Evolutionary conservation across 2,888 invertebrate species (phyloP), one percentile per base, ranked within the genome.

Genomic region (Melanargia galathea): DNA sequence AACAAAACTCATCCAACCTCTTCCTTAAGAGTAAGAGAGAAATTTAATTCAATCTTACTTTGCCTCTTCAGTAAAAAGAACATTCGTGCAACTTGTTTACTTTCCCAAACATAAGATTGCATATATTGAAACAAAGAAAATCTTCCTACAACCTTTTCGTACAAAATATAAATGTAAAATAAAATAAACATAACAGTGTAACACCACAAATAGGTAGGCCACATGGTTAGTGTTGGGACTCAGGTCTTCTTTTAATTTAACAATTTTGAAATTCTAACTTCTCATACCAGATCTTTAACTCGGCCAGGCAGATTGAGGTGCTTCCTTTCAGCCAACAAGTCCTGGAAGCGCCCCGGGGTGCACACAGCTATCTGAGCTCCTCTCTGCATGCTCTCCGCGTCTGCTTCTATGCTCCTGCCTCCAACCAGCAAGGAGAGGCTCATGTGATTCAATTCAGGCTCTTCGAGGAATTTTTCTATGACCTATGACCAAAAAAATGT

Each of bases 311-410:
- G 84, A 77, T 95, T 95, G 0, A 96, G 83, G 71, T 94, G 94
- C 58, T 93, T 93, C 71, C 94, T 93, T 72, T 95, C 93, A 7
- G 94, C 93, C 16, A 97, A 86, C 62, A 99, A 86, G 85, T 99
- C 98, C 79, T 96, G 96, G 8, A 99, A 84, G 64, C 99, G 90
- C 0, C 99, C 99, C 0, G 99, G 99, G 0, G 99, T 99, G 60
- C 97, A 97, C 52, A 99, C 95, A 5, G 98, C 92, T 48, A 99
- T 96, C 76, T 98, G 96, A 0, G 94, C 96, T 0, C 97, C 97
- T 52, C 92, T 89, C 68, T 92, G 92, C 60, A 98, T 92, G 18
- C 92, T 92, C 38, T 92, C 92, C 0, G 96, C 90, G 81, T 98
- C 97, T 7, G 94, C 93, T n/a, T 94, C 94, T 0, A 96, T 94